Base-by-base conservation (phyloP, 2,797 vertebrate species). In the Danio albolineatus region DNA sequence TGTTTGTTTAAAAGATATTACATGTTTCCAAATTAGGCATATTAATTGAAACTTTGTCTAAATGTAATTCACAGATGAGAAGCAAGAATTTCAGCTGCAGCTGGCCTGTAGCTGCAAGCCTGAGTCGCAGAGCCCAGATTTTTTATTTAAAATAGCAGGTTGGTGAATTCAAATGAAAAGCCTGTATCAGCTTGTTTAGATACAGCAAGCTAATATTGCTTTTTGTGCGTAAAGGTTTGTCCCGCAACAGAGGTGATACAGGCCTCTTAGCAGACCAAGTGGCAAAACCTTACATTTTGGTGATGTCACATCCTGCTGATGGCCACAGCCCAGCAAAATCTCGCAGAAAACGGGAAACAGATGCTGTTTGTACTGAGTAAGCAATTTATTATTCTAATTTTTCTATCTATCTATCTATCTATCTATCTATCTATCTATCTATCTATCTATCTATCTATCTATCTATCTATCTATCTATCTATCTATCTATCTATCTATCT, bases 251-350 rank as follows among this genome's bases (percentile, higher is more conserved):
- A 6, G 95, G 95, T 10, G 96, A 98, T 87, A 81, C 73, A 14
- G 38, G 0, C 0, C 0, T 0, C 1, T 17, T 7, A 61, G 41
- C 0, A 39, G 0, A 1, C 17, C 48, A 62, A 0, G 0, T 93
- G 0, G 0, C 88, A 10, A 81, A 86, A 6, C 93, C 96, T 1
- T 94, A 95, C 87, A 92, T 97, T 83, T 89, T 97, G 78, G 94
- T 96, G 76, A 97, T 95, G 94, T 95, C 95, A 61, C 95, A 94
- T 82, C 95, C 95, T 0, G 86, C 90, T 9, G 94, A 95, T 1
- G 83, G 88, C 19, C 92, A 90, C 59, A 91, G 82, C 73, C 85
- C 87, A 0, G 78, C 85, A 13, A 90, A 77, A 72, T 84, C 92
- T 0, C 93, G 96, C 41, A 90, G 46, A 1, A 96, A 93, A 75